Conservation (phyloP, 2,113 vertebrate species). For the Thymallus thymallus region DNA sequence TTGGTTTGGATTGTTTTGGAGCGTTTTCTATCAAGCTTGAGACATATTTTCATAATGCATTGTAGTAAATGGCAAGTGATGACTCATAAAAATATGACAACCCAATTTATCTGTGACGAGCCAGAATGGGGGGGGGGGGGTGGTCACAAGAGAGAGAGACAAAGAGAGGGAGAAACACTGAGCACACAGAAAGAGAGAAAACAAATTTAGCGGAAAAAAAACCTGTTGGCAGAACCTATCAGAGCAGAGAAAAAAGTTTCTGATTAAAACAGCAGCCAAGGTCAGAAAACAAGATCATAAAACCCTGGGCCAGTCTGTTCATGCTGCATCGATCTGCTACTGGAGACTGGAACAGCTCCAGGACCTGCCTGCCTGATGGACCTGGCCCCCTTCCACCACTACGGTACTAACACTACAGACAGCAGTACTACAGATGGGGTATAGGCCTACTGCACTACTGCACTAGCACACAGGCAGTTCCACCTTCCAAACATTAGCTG, state of each 20-base stretch:
- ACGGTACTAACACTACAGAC: not conserved
- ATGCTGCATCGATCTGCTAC: conserved; percentile 14
- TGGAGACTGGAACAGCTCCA: conserved; percentile 6
- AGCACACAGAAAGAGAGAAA: not conserved
- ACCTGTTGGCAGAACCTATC: not conserved
- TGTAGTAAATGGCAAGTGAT: too few species aligned
- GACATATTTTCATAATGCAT: too few species aligned
- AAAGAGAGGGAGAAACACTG: too few species aligned
- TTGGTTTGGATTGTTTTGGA: too few species aligned
- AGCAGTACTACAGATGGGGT: not conserved
- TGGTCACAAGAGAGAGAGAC: too few species aligned
- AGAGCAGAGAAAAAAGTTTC: not conserved
- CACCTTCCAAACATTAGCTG: too few species aligned
- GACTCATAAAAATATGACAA: too few species aligned
- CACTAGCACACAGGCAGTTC: too few species aligned
- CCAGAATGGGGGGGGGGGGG: too few species aligned
- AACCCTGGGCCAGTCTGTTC: not conserved
- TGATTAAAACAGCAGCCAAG: conserved; percentile 16
- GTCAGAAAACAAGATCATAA: conserved; percentile 16
- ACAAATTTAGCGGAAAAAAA: not conserved
- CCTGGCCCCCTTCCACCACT: not conserved
- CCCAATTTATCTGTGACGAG: too few species aligned
- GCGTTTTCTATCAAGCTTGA: too few species aligned
- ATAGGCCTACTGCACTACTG: not conserved
- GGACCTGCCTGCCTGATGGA: not conserved